Percentiles rank a stretch among this genome's conserved stretches.
phyloP scores from a whole-genome alignment of 2,113 vertebrate genomes.

The Nyctibius bracteatus region DNA sequence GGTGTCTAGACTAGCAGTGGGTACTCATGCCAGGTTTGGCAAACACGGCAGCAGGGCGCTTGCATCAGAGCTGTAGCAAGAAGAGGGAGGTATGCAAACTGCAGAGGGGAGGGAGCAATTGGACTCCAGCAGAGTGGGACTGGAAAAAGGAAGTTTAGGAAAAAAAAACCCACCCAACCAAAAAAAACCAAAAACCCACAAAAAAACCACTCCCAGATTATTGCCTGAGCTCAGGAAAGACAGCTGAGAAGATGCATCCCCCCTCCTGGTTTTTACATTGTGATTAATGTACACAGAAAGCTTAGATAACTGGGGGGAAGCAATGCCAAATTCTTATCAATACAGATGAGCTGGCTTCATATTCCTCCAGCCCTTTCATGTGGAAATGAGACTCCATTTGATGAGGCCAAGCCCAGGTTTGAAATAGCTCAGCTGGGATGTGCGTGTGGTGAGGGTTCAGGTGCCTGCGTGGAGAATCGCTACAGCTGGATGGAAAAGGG shows the following conservation, averaged over 20 bases:
- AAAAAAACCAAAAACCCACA: no score
- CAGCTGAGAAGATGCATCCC: not conserved
- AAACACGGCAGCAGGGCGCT: not conserved
- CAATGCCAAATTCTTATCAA: constrained; percentile 47
- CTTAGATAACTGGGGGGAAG: constrained; percentile 12
- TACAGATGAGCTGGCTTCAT: constrained; percentile 38
- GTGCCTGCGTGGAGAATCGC: not conserved
- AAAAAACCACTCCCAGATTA: not conserved
- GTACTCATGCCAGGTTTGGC: constrained; percentile 56
- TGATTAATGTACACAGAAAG: constrained; percentile 27
- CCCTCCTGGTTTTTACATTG: not conserved
- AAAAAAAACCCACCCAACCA: not conserved
- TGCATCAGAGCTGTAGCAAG: constrained; percentile 20
- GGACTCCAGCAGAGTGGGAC: not conserved
- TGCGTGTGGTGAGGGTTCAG: not conserved
- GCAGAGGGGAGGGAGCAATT: not conserved
- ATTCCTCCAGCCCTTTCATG: constrained; percentile 46
- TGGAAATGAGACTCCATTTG: constrained; percentile 45
- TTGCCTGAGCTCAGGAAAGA: not conserved
- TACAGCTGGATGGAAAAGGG: not conserved
- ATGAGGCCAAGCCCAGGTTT: constrained; percentile 35
- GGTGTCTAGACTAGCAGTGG: constrained; percentile 74
- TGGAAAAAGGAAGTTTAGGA: not conserved
- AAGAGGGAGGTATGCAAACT: not conserved
- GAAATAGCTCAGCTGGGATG: constrained; percentile 27